Conservation (phyloP, 2,113 vertebrate genomes). For the Ascaphus truei region DNA sequence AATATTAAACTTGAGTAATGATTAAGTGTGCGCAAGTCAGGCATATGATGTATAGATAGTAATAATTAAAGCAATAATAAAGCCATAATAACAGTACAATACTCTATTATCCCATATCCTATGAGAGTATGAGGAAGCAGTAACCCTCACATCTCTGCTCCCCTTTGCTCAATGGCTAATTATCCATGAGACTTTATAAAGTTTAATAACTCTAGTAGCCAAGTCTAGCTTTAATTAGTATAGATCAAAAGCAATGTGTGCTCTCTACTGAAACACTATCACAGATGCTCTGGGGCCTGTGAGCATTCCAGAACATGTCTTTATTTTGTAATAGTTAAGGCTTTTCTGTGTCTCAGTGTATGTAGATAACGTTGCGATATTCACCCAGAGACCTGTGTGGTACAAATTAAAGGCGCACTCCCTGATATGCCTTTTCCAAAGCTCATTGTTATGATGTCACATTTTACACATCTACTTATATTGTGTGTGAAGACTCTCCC, state of each 20-base stretch:
- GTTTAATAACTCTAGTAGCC: slow-evolving; percentile 22
- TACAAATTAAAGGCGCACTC: not conserved
- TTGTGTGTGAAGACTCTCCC: too few relatives aligned
- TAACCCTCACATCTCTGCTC: not conserved
- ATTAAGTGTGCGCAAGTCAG: not conserved
- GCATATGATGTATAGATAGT: not conserved
- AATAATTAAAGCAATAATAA: slow-evolving; percentile 3
- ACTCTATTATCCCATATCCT: slow-evolving; percentile 12
- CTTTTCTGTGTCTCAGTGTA: too few relatives aligned
- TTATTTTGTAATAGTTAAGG: slow-evolving; percentile 1
- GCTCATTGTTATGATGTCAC: too few relatives aligned
- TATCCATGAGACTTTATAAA: slow-evolving; percentile 22
- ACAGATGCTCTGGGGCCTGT: slow-evolving; percentile 8
- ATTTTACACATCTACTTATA: too few relatives aligned
- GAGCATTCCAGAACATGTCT: slow-evolving; percentile 7
- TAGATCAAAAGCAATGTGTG: slow-evolving; percentile 22
- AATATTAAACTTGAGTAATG: slow-evolving; percentile 2
- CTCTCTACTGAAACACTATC: not conserved
- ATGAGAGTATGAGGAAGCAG: not conserved
- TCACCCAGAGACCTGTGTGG: not conserved
- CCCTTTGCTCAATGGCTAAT: slow-evolving; percentile 14
- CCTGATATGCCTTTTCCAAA: too few relatives aligned
- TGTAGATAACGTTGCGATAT: too few relatives aligned
- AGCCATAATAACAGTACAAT: slow-evolving; percentile 7
- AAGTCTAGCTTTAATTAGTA: slow-evolving; percentile 22